phyloP scores from a whole-genome alignment of 2,797 vertebrate species.

The Labroides dimidiatus region DNA sequence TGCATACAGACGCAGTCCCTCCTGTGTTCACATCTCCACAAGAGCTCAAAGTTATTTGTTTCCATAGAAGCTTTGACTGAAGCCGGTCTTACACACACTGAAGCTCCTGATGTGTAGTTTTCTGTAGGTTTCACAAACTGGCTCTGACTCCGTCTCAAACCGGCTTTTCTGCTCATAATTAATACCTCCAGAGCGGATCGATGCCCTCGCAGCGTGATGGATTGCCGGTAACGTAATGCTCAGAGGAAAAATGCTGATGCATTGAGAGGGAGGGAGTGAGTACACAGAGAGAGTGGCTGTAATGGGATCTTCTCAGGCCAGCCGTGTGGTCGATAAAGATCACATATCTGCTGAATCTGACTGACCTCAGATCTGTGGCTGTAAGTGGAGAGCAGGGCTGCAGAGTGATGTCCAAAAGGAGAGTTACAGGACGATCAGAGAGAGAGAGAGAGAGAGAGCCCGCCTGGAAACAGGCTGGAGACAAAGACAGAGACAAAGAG shows the following conservation, averaged over 20 bases:
- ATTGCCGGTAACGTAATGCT: slow-evolving; percentile 16
- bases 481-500: background rate
- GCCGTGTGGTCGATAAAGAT: slow-evolving; percentile 41
- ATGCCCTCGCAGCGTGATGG: slow-evolving; percentile 42
- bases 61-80: no score
- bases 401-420: background rate
- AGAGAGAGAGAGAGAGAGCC: no score
- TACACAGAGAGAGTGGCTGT: background rate
- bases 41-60: no score
- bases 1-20: no score
- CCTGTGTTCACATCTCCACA: no score
- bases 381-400: slow-evolving; percentile 10
- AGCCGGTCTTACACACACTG: no score
- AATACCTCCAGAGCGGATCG: slow-evolving; percentile 28
- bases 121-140: no score
- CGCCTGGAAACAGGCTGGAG: no score
- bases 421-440: no score
- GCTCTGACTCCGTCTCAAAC: background rate
- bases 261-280: background rate
- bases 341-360: slow-evolving; percentile 44
- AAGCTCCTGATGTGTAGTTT: no score
- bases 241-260: background rate
- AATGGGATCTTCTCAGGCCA: slow-evolving; percentile 43
- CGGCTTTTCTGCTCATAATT: slow-evolving; percentile 26
- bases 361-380: background rate